These are phyloP conservation scores for Cariama cristata DNA, from an alignment of 2,113 vertebrate genomes.

Conservation along the genomic window DNA sequence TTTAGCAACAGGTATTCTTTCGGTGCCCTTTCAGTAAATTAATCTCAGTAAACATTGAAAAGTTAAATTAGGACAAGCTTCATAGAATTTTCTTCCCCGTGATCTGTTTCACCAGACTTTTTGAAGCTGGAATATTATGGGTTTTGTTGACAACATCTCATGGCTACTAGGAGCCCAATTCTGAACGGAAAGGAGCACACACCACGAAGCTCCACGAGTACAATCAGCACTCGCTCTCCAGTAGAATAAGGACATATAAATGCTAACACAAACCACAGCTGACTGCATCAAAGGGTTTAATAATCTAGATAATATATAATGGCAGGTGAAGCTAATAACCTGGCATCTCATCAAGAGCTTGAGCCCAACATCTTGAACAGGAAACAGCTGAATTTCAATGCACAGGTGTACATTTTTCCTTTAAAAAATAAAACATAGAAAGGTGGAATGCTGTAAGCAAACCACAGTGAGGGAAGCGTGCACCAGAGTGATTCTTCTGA, in stretches of 20 bases:
- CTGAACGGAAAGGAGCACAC: neutral
- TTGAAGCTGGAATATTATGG: neutral
- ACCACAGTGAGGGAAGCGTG: neutral
- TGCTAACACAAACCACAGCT: conserved; percentile 43
- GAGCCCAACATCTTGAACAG: conserved; percentile 11
- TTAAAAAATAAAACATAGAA: neutral
- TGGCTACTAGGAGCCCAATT: neutral
- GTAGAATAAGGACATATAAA: conserved; percentile 23
- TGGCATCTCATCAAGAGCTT: conserved; percentile 20
- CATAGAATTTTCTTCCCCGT: neutral
- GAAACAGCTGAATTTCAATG: conserved; percentile 35
- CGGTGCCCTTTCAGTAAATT: conserved; percentile 35
- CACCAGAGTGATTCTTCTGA: neutral
- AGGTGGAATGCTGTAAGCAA: neutral
- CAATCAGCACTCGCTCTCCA: neutral
- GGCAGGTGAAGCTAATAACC: conserved; percentile 53
- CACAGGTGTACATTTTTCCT: neutral
- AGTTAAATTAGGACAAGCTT: conserved; percentile 24
- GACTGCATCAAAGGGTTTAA: conserved; percentile 51
- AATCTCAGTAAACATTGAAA: conserved; percentile 27
- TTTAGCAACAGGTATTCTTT: conserved; percentile 73
- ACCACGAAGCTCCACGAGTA: neutral
- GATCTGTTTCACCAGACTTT: neutral
- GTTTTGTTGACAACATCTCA: neutral
- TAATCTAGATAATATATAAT: conserved; percentile 50